These are phyloP conservation scores for Phaethornis superciliosus DNA, from an alignment of 2,113 vertebrate genomes.

Conservation along the genomic window DNA sequence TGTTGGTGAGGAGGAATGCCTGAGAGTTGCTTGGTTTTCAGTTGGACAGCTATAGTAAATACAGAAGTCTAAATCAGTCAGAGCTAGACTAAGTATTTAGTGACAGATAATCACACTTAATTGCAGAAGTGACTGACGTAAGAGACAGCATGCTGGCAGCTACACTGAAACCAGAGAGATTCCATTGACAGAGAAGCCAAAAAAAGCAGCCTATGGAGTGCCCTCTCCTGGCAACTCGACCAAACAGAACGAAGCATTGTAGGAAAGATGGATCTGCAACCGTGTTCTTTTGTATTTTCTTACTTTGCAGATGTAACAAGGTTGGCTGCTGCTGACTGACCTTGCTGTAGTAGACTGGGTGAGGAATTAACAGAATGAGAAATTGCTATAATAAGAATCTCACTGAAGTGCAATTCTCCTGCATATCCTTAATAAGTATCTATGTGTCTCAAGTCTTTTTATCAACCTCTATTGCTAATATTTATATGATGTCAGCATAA, in stretches of 20 bases:
- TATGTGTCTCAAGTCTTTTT: background rate
- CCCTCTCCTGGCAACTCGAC: background rate
- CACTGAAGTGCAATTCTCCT: background rate
- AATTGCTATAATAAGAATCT: background rate
- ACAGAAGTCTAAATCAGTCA: background rate
- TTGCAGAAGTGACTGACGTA: background rate
- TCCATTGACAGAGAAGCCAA: background rate
- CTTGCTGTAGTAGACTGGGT: background rate
- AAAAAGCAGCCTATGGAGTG: background rate
- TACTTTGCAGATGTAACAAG: background rate
- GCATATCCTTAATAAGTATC: background rate
- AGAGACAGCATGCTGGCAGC: background rate
- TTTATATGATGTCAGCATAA: background rate
- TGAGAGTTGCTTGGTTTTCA: background rate
- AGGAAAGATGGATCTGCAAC: background rate
- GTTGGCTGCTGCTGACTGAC: background rate
- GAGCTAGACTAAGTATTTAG: background rate
- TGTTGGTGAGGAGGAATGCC: fast-evolving
- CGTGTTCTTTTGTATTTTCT: background rate
- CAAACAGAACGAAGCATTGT: background rate
- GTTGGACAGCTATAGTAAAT: background rate
- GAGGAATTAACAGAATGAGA: background rate
- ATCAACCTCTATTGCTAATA: background rate
- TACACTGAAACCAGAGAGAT: background rate
- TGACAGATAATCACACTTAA: background rate